Evolutionary conservation across 2,888 invertebrate species (phyloP), one percentile per base, ranked within the genome.

Genomic region (Drosophila testacea): DNA sequence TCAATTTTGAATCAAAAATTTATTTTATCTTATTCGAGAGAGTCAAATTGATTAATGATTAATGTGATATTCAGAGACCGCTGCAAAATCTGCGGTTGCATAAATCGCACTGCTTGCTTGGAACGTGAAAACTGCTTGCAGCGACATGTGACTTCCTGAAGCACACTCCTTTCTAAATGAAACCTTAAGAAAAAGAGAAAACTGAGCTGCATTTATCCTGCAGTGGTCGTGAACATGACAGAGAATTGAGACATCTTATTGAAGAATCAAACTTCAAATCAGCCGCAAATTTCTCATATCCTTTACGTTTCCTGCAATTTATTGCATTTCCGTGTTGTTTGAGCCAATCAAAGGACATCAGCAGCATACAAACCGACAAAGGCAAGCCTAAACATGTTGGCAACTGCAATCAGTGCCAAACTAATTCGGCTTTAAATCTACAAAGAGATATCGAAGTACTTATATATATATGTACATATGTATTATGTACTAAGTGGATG

Each of bases 281-380:
- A 73, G 68, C 71, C 64, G 63, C 60, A 65, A 59, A 82, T 82
- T 74, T 77, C 66, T 66, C 60, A 68, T 66, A 74, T 80, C 71
- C 73, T 62, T 74, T 70, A 74, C 72, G 81, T 70, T 80, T 83
- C 60, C 77, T 69, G 66, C 48, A 74, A 69, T 81, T 81, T 79
- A 74, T 72, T 78, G 83, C 83, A 77, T 63, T 72, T 77, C 73
- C 83, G 65, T 65, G 52, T 52, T 59, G 42, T 63, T 64, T 39
- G 48, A 57, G 47, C 57, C 73, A 73, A 70, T 75, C 83, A 85
- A 80, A 75, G 55, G 22, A 34, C 27, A 34, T 55, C 55, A 42
- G 41, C 16, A 44, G 34, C 39, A 27, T 36, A 32, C 36, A 54
- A 48, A 41, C 22, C 32, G 9, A 28, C 42, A 60, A 69, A 66